Percentiles rank a stretch among this genome's conserved stretches.
Conservation (phyloP, 2,113 vertebrate genomes). For the Jacana jacana region DNA sequence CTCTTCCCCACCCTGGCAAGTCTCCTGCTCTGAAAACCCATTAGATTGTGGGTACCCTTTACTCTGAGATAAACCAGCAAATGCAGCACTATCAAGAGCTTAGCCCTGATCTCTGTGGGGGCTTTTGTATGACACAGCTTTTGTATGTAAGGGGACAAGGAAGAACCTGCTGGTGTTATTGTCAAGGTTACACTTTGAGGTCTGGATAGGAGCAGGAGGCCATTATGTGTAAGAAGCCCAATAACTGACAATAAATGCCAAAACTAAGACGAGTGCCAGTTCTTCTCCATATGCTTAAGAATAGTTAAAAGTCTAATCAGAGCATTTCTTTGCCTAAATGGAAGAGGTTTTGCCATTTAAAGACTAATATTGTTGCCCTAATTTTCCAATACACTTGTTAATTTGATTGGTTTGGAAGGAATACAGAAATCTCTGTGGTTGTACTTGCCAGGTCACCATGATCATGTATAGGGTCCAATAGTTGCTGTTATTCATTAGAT, state of each 20-base stretch:
- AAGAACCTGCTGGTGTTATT: not conserved
- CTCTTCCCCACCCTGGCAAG: not conserved
- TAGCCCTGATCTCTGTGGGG: not conserved
- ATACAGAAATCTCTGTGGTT: not conserved
- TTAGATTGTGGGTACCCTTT: not conserved
- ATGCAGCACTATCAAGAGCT: not conserved
- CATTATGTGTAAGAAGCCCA: not conserved
- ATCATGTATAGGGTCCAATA: accelerated
- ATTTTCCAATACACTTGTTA: not conserved
- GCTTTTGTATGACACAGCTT: not conserved
- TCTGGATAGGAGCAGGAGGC: not conserved
- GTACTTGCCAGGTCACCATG: not conserved
- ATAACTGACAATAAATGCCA: accelerated
- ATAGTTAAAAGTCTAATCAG: not conserved
- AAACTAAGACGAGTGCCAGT: not conserved
- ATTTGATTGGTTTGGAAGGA: not conserved
- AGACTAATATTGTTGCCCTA: not conserved
- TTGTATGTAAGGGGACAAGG: not conserved
- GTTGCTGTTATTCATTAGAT: not conserved
- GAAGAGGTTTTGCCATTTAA: not conserved
- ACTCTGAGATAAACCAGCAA: not conserved
- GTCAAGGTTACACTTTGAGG: not conserved
- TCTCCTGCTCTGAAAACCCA: not conserved
- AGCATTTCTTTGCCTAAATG: not conserved
- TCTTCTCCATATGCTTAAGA: not conserved